Evolutionary conservation across 2,888 invertebrate species (phyloP), one percentile per base, ranked within the genome.

Genomic region (Spodoptera exigua): DNA sequence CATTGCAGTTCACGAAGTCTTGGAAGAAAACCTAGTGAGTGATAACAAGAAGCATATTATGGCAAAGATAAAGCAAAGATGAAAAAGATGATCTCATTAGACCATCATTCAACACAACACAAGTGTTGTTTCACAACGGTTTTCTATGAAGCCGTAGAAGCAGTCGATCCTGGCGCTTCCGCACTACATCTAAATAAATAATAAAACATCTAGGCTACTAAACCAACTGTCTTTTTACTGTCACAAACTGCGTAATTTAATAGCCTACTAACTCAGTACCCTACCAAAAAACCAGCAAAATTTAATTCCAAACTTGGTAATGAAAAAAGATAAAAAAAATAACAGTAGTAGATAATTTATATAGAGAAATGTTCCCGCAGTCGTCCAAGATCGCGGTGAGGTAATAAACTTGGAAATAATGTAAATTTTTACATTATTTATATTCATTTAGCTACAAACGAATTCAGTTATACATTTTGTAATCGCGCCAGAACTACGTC

Each of bases 401-500:
- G 53, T 49, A 57, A 61, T 70, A 63, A 65, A 62, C 55, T 69
- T 54, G 54, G 43, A 40, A 55, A 65, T 52, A 49, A 74, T 70
- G 64, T 74, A 71, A 64, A 72, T 74, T 74, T 27, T 57, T 61
- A 58, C 56, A 72, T 66, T 68, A 67, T 71, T 73, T 67, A 69
- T 68, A 71, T 70, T 75, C 69, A 76, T 74, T 74, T 71, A 65
- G 35, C 43, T 71, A 68, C 56, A 67, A 75, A 75, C 64, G 53
- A 77, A 79, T 76, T 65, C 63, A 71, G 65, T 70, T 71, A 66
- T 66, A 72, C 67, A 70, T 78, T 81, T 78, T 74, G 82, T 80
- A 82, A 82, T 84, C 82, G 76, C 76, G 75, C 79, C 79, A 76
- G 70, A 74, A 74, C 75, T 74, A 73, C 75, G 77, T 76, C 79